Conservation (phyloP, 1,140 invertebrate genomes). For the Aphelenchoides besseyi region DNA sequence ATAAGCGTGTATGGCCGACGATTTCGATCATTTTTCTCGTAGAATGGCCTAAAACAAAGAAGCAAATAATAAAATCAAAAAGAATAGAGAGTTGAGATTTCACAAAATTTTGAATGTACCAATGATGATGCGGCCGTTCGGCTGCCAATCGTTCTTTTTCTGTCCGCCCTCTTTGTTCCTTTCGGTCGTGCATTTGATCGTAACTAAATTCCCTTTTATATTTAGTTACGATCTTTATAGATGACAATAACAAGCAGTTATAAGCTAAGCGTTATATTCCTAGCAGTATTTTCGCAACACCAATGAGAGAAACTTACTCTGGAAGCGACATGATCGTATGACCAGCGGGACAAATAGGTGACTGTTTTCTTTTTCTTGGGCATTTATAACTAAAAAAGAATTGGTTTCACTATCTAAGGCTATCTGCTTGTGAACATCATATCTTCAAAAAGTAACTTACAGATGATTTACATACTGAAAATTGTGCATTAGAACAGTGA, state of each 20-base stretch:
- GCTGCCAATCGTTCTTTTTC: neutral
- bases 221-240: too few relatives aligned
- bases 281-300: neutral
- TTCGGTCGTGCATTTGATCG: too few relatives aligned
- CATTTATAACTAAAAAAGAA: slow-evolving; percentile 34
- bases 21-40: neutral
- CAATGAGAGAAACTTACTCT: slow-evolving; percentile 18
- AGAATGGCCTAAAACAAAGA: neutral
- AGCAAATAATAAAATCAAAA: neutral
- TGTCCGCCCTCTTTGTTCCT: slow-evolving; percentile 6
- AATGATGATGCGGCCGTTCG: neutral
- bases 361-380: slow-evolving; percentile 36
- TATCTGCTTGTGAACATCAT: too few relatives aligned
- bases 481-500: too few relatives aligned
- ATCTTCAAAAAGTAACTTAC: too few relatives aligned
- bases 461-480: slow-evolving; percentile 49
- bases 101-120: neutral
- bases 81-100: neutral
- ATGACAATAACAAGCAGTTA: too few relatives aligned
- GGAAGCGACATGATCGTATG: slow-evolving; percentile 42
- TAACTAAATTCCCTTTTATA: too few relatives aligned
- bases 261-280: too few relatives aligned
- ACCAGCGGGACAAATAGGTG: slow-evolving; percentile 43
- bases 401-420: neutral
- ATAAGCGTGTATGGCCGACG: slow-evolving; percentile 2